Evolutionary conservation across 2,113 vertebrate genomes (phyloP), one percentile per base, ranked within the genome.

Genomic region (Dromaius novaehollandiae): DNA sequence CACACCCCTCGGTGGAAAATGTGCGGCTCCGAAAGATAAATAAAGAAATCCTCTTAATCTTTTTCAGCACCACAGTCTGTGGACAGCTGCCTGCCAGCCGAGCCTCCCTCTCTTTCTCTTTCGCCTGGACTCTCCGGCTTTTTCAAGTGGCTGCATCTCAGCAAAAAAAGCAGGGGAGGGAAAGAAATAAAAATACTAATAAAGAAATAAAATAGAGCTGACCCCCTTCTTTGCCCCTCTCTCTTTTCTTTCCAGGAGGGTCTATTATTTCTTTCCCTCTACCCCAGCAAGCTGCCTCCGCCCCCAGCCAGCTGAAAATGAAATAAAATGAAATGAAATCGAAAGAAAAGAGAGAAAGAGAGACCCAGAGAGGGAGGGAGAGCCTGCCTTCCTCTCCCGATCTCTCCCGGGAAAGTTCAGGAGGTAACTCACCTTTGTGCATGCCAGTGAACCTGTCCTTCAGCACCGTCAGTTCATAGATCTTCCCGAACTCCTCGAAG

Each of bases 381-480:
- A 95, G 56, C 22, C 84, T 96, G 73, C 71, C 82, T 96, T 87
- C 94, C 91, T 95, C 89, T 96, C 90, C 85, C 65, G 26, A 90
- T 93, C 95, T 97, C 93, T 97, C 96, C 79, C 56, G 86, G 98
- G 96, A 98, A 98, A 98, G 98, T 98, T 98, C 96, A 95, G 96
- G 86, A 96, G 97, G 96, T 88, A 97, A 97, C 98, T 98, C 98
- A 99, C 99, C 99, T 99, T 99, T 99, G 99, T 99, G 99, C 99
- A 99, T 99, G 98, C 99, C 99, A 92, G 99, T 99, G 98, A 99
- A 99, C 98, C 99, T 99, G 98, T 99, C 99, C 98, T 99, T 99
- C 97, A 99, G 99, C 98, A 99, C 99, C 95, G 99, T 99, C 95
- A 99, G 99, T 98, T 99, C 99, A 96, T 99, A 99, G 99, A 99